These are phyloP conservation scores for Vidua macroura DNA, from an alignment of 2,113 vertebrate genomes.

Conservation along the genomic window DNA sequence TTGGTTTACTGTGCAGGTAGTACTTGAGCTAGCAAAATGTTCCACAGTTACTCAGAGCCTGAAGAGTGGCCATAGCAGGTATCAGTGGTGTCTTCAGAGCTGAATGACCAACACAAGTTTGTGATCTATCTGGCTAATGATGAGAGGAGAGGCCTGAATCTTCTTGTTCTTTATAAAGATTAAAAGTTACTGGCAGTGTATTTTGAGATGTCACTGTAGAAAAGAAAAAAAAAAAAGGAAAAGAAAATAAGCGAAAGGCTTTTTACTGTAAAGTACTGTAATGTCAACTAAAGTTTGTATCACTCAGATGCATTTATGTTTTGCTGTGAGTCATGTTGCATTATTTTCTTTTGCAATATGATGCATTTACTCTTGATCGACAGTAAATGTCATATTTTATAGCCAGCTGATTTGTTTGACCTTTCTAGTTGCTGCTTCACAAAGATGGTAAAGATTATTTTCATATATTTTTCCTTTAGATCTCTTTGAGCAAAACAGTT, in stretches of 20 bases:
- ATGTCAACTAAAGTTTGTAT: not conserved
- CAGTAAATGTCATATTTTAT: conserved; percentile 55
- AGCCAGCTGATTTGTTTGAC: conserved; percentile 54
- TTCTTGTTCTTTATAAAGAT: conserved; percentile 5
- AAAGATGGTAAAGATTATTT: not conserved
- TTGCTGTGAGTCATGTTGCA: conserved; percentile 22
- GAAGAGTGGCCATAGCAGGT: not conserved
- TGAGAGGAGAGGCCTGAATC: conserved; percentile 16
- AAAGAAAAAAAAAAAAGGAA: not conserved
- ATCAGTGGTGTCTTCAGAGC: not conserved
- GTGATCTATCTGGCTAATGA: not conserved
- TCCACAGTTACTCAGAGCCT: not conserved
- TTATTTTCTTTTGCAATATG: conserved; percentile 58
- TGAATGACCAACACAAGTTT: not conserved
- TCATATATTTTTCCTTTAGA: not conserved
- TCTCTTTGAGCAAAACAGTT: not conserved
- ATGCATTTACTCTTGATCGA: conserved; percentile 1
- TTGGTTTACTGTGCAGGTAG: not conserved
- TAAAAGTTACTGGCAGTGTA: conserved; percentile 17
- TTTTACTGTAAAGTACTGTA: not conserved
- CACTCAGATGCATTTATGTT: conserved; percentile 13
- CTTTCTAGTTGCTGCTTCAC: conserved; percentile 16
- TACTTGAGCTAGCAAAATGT: not conserved
- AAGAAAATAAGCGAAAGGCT: not conserved
- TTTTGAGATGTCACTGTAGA: not conserved